Conservation (phyloP, 2,888 invertebrate species). For the Nowickia ferox region DNA sequence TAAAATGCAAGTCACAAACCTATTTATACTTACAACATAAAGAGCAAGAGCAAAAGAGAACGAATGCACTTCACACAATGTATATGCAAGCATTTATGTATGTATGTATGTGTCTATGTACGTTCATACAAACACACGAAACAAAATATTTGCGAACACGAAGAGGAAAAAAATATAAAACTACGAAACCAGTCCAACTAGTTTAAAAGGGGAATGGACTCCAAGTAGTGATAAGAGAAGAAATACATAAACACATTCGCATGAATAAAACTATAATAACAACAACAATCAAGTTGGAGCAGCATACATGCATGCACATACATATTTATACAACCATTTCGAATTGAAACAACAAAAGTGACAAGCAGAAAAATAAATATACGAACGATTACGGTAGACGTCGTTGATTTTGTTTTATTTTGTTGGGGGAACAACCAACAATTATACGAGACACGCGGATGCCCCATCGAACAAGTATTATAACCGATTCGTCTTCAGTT, state of each 20-base stretch:
- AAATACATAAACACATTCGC: constrained; percentile 35
- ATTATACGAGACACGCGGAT: neutral
- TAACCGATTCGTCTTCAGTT: constrained; percentile 3
- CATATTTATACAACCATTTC: constrained; percentile 19
- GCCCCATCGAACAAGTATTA: constrained; percentile 41
- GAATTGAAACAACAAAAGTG: constrained; percentile 54
- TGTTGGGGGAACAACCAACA: constrained; percentile 25
- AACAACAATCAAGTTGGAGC: constrained; percentile 49
- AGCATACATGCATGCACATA: constrained; percentile 5
- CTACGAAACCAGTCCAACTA: constrained; percentile 73
- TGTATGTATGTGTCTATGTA: neutral
- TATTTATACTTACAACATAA: constrained; percentile 1
- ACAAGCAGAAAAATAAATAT: constrained; percentile 52
- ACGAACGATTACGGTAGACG: constrained; percentile 44
- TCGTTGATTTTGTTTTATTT: constrained; percentile 3
- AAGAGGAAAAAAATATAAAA: constrained; percentile 66
- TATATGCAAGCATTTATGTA: neutral
- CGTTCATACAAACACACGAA: constrained; percentile 31
- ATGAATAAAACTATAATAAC: constrained; percentile 46
- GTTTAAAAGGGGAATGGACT: constrained; percentile 74
- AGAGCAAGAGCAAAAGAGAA: constrained; percentile 47
- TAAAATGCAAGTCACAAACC: constrained; percentile 63
- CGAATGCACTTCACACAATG: constrained; percentile 62
- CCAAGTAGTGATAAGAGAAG: constrained; percentile 70
- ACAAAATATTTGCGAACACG: constrained; percentile 65